phyloP scores from a whole-genome alignment of 1,140 invertebrate species.

The Drosophila lowei region DNA sequence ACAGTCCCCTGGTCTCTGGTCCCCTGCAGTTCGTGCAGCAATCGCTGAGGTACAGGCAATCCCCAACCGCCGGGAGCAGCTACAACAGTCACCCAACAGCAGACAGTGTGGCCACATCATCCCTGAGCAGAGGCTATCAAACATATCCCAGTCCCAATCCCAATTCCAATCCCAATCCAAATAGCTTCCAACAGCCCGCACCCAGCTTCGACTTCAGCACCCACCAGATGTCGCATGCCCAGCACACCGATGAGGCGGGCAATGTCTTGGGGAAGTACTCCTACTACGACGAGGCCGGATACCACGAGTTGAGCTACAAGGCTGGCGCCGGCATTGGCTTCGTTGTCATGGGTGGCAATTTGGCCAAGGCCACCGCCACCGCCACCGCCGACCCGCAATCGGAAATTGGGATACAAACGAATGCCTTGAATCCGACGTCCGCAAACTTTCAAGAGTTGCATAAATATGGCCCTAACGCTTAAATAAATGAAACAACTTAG shows the following conservation, averaged over 20 bases:
- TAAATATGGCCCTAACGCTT: conserved; percentile 37
- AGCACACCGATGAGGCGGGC: conserved; percentile 87
- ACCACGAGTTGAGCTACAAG: conserved; percentile 73
- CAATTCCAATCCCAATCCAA: not conserved
- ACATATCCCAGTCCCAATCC: not conserved
- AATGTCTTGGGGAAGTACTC: conserved; percentile 88
- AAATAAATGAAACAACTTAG: conserved; percentile 31
- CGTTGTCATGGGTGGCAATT: conserved; percentile 73
- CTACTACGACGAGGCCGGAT: conserved; percentile 86
- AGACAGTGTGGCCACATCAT: conserved; percentile 3
- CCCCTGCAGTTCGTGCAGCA: conserved; percentile 53
- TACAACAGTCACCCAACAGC: not conserved
- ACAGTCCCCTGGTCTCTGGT: not conserved
- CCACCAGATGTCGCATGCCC: conserved; percentile 87
- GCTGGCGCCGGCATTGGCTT: conserved; percentile 72
- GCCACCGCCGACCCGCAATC: conserved; percentile 9
- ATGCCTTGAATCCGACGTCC: conserved; percentile 27
- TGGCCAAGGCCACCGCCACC: conserved; percentile 51
- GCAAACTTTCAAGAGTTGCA: conserved; percentile 44
- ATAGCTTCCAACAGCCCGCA: not conserved
- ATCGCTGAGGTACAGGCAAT: conserved; percentile 27
- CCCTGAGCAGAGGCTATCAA: conserved; percentile 12
- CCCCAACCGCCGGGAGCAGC: conserved; percentile 4
- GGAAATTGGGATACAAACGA: conserved; percentile 39
- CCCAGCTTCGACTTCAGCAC: conserved; percentile 54